Conservation (phyloP, 2,888 invertebrate species). For the Drosophila macrospina region DNA sequence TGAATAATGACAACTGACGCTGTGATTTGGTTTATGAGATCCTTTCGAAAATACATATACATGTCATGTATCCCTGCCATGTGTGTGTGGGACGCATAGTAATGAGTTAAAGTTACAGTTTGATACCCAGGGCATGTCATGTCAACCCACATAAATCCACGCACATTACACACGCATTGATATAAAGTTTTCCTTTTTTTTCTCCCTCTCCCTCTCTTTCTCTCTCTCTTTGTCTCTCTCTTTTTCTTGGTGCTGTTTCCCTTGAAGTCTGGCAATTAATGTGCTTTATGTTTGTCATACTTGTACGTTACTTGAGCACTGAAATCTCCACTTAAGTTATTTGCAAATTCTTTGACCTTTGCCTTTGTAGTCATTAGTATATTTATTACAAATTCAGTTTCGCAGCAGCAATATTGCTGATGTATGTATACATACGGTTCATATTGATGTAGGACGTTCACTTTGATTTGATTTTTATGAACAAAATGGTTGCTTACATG, state of each 20-base stretch:
- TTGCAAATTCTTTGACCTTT: slow-evolving; percentile 49
- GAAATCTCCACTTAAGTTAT: slow-evolving; percentile 23
- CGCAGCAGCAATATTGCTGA: slow-evolving; percentile 29
- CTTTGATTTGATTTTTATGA: slow-evolving; percentile 39
- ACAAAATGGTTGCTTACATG: slow-evolving; percentile 10
- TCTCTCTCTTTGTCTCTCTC: too few relatives aligned
- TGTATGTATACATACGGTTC: slow-evolving; percentile 3
- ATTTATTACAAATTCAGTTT: slow-evolving; percentile 15
- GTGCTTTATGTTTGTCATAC: slow-evolving; percentile 70
- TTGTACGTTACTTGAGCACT: slow-evolving; percentile 49
- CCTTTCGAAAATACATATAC: slow-evolving; percentile 31
- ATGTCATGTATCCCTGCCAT: slow-evolving; percentile 12
- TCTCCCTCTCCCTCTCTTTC: not conserved
- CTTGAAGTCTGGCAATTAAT: slow-evolving; percentile 68
- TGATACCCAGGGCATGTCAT: slow-evolving; percentile 36
- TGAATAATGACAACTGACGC: slow-evolving; percentile 68
- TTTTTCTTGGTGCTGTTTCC: not conserved
- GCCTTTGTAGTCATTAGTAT: slow-evolving; percentile 31
- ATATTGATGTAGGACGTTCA: slow-evolving; percentile 51
- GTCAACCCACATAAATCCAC: slow-evolving; percentile 45
- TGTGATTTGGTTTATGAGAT: slow-evolving; percentile 67
- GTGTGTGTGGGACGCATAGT: slow-evolving; percentile 72
- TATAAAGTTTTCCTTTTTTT: slow-evolving; percentile 38
- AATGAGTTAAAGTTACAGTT: slow-evolving; percentile 64
- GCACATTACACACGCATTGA: slow-evolving; percentile 50